Percentiles rank a stretch among this genome's conserved stretches.
Evolutionary conservation across 2,797 vertebrate species (phyloP).

Genomic region (Garrulus glandarius): DNA sequence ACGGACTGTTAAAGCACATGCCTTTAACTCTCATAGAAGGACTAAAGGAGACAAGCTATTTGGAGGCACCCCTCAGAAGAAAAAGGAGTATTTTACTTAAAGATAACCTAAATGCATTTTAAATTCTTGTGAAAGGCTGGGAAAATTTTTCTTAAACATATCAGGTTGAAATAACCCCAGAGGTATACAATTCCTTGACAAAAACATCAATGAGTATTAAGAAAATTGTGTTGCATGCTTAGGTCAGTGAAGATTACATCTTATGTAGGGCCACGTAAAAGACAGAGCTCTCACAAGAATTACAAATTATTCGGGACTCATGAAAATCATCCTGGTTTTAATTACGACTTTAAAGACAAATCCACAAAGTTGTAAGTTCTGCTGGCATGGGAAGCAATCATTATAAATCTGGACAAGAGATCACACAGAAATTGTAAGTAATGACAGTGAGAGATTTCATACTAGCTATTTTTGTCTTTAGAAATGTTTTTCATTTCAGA

Average conservation of each 20-base stretch:
- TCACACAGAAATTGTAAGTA: slow-evolving; percentile 33
- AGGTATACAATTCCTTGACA: background rate
- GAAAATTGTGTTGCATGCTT: background rate
- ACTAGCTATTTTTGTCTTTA: slow-evolving; percentile 37
- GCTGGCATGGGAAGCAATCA: background rate
- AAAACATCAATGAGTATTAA: background rate
- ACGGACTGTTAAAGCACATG: background rate
- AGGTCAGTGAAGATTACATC: background rate
- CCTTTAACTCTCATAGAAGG: background rate
- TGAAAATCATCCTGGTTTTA: slow-evolving; percentile 36
- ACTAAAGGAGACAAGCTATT: background rate
- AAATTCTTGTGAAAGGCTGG: background rate
- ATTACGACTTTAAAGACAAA: slow-evolving; percentile 38
- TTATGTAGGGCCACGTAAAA: slow-evolving; percentile 9
- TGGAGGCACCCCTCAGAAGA: background rate
- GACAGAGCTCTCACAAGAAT: background rate
- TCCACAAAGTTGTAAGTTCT: background rate
- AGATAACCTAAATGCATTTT: background rate
- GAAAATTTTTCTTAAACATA: background rate
- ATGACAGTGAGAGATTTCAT: slow-evolving; percentile 26
- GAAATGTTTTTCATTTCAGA: slow-evolving; percentile 36
- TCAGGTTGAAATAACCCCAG: background rate
- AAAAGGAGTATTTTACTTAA: background rate
- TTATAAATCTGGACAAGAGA: slow-evolving; percentile 12
- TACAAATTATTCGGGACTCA: background rate